These are phyloP conservation scores for Tenthredo scrophulariae DNA, from an alignment of 2,888 invertebrate genomes.

Conservation along the genomic window DNA sequence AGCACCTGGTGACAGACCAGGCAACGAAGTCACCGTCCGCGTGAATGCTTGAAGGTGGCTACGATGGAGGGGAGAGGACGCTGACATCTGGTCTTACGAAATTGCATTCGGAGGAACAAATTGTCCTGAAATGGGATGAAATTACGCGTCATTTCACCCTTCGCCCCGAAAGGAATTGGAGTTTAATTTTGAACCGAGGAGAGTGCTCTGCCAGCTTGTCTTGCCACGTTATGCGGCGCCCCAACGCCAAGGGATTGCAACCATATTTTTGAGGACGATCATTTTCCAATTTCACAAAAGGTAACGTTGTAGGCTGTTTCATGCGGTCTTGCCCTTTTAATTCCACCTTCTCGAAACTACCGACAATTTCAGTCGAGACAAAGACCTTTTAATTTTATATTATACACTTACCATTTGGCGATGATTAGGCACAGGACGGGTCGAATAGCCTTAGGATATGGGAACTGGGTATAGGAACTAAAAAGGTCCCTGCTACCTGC, in stretches of 20 bases:
- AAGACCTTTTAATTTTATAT: slow-evolving; percentile 65
- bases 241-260: slow-evolving; percentile 29
- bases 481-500: slow-evolving; percentile 47
- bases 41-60: slow-evolving; percentile 32
- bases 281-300: slow-evolving; percentile 48
- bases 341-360: slow-evolving; percentile 39
- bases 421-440: slow-evolving; percentile 49
- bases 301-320: slow-evolving; percentile 6
- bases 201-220: slow-evolving; percentile 38
- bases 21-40: not conserved
- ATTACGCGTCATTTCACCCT: slow-evolving; percentile 54
- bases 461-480: slow-evolving; percentile 11
- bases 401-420: slow-evolving; percentile 49
- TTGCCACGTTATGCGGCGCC: slow-evolving; percentile 7
- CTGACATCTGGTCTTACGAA: slow-evolving; percentile 55
- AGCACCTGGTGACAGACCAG: slow-evolving; percentile 54
- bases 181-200: slow-evolving; percentile 54
- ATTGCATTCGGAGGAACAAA: slow-evolving; percentile 55
- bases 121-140: slow-evolving; percentile 55
- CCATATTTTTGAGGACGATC: slow-evolving; percentile 45
- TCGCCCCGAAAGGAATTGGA: slow-evolving; percentile 50
- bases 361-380: slow-evolving; percentile 57
- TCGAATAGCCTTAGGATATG: slow-evolving; percentile 48
- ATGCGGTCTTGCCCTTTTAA: slow-evolving; percentile 45
- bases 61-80: slow-evolving; percentile 26